Percentiles rank a stretch among this genome's conserved stretches.
Conservation (phyloP, 2,888 invertebrate species). For the Lissocephala sabroskyi region DNA sequence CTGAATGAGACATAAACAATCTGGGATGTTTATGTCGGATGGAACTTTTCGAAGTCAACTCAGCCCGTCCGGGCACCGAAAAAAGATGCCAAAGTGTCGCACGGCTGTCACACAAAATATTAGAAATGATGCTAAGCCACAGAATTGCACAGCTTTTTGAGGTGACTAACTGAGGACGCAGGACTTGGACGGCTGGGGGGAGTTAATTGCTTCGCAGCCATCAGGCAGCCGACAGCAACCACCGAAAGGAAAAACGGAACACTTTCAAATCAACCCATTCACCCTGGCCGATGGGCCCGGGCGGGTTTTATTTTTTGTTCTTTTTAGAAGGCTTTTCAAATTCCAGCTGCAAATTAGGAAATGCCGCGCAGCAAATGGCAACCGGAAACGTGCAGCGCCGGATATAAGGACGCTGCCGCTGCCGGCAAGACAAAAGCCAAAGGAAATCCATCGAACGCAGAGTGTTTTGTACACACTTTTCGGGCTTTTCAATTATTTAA, state of each 20-base stretch:
- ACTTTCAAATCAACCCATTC: constrained; percentile 11
- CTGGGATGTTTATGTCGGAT: no score
- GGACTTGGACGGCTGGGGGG: constrained; percentile 4
- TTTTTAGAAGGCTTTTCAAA: constrained; percentile 27
- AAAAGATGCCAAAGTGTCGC: constrained; percentile 65
- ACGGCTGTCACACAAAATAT: constrained; percentile 64
- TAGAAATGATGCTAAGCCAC: constrained; percentile 66
- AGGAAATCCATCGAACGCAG: neutral
- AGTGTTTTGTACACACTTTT: no score
- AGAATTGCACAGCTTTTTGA: constrained; percentile 57
- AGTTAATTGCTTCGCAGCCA: constrained; percentile 44
- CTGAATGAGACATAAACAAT: constrained; percentile 62
- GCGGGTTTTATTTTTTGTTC: constrained; percentile 6
- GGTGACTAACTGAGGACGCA: constrained; percentile 2
- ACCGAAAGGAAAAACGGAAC: neutral
- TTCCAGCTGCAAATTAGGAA: constrained; percentile 50
- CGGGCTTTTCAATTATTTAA: no score
- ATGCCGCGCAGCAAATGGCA: constrained; percentile 46
- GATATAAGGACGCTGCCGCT: constrained; percentile 49
- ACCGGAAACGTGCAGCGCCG: constrained; percentile 63
- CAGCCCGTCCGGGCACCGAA: no score
- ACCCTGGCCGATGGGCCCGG: no score
- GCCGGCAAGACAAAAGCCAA: constrained; percentile 4
- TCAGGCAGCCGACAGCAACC: constrained; percentile 3
- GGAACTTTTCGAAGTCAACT: no score